Conservation (phyloP, 2,113 vertebrate genomes). For the Halichoeres trimaculatus region DNA sequence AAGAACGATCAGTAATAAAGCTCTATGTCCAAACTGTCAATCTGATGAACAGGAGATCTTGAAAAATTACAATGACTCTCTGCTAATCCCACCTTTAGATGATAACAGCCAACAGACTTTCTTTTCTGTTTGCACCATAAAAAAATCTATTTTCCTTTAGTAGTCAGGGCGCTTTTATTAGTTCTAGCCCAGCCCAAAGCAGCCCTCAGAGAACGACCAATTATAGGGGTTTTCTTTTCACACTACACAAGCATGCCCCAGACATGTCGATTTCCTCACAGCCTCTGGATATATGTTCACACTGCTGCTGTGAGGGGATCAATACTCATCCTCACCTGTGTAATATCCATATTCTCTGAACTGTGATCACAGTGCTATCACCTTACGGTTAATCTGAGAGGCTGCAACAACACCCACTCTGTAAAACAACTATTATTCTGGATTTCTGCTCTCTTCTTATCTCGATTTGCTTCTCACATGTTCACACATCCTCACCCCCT, state of each 20-base stretch:
- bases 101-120: not conserved
- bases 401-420: constrained; percentile 6
- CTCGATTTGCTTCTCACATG: constrained; percentile 48
- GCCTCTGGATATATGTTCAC: constrained; percentile 19
- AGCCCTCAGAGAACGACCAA: constrained; percentile 31
- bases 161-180: constrained; percentile 33
- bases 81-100: not conserved
- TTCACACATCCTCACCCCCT: constrained; percentile 17
- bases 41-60: too few species aligned
- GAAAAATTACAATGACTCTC: not conserved
- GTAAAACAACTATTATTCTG: constrained; percentile 18
- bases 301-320: constrained; percentile 26
- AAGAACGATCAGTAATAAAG: too few species aligned
- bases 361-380: constrained; percentile 40
- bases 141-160: constrained; percentile 17
- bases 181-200: constrained; percentile 27
- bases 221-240: constrained; percentile 45
- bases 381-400: constrained; percentile 21
- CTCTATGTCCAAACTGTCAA: too few species aligned
- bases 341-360: constrained; percentile 38
- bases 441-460: not conserved
- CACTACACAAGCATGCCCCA: constrained; percentile 15
- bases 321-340: constrained; percentile 48
- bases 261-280: constrained; percentile 23
- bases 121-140: not conserved